phyloP scores from a whole-genome alignment of 2,888 invertebrate species.

The Cerastoderma edule region DNA sequence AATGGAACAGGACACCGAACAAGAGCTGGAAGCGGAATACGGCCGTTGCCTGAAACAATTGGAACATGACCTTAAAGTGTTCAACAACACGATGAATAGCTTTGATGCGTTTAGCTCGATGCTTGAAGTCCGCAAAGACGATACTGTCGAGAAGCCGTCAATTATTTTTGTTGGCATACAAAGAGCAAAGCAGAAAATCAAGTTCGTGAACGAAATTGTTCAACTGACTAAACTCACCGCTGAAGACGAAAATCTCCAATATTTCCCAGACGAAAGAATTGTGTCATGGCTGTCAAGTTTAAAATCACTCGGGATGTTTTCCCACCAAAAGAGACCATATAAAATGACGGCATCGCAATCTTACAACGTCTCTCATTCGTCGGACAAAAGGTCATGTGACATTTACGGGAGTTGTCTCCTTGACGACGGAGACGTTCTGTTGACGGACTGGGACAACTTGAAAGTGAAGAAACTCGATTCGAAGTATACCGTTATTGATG shows the following conservation, averaged over 20 bases:
- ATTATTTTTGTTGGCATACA: constrained; percentile 40
- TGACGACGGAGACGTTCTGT: constrained; percentile 34
- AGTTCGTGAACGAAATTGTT: constrained; percentile 29
- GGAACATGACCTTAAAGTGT: constrained; percentile 41
- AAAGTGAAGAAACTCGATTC: constrained; percentile 41
- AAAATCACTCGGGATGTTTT: constrained; percentile 35
- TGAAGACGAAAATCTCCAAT: constrained; percentile 20
- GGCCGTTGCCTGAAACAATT: constrained; percentile 22
- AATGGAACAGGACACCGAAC: constrained; percentile 39
- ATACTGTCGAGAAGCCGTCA: constrained; percentile 14
- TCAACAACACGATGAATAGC: constrained; percentile 27
- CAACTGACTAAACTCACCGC: constrained; percentile 24
- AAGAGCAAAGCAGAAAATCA: constrained; percentile 40
- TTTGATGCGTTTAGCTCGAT: constrained; percentile 32
- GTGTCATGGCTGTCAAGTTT: constrained; percentile 41
- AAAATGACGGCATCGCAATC: constrained; percentile 24
- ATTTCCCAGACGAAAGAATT: constrained; percentile 38
- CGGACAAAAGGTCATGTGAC: constrained; percentile 40
- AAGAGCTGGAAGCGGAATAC: constrained; percentile 38
- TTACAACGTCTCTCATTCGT: constrained; percentile 31
- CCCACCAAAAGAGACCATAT: constrained; percentile 36
- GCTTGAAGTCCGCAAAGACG: constrained; percentile 17
- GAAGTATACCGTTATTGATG: constrained; percentile 28
- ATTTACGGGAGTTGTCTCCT: constrained; percentile 43
- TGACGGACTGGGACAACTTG: constrained; percentile 53